Percentiles rank a stretch among this genome's conserved stretches.
Conservation (phyloP, 2,113 vertebrate species). For the Saccopteryx leptura region DNA sequence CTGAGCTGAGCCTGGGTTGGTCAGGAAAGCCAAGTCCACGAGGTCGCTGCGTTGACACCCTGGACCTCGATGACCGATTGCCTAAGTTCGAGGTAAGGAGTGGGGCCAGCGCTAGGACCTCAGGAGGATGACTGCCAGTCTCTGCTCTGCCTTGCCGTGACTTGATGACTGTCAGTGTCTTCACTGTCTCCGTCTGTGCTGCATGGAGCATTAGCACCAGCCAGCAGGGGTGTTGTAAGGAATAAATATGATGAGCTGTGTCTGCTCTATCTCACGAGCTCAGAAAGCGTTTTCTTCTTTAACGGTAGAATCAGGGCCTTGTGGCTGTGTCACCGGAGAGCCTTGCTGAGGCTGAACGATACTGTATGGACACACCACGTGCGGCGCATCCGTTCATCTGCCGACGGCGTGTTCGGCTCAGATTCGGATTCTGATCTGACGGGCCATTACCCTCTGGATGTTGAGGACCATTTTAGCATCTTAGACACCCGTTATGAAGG, state of each 20-base stretch:
- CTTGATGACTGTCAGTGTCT: neutral
- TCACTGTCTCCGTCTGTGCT: neutral
- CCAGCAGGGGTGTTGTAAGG: neutral
- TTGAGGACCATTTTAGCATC: neutral
- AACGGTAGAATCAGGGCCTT: neutral
- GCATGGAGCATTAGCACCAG: neutral
- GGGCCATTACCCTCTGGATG: neutral
- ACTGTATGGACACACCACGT: too few species aligned
- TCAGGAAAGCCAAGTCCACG: neutral
- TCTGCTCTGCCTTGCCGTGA: neutral
- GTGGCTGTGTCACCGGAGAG: fast-evolving
- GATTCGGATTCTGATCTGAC: neutral
- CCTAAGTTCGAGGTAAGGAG: neutral
- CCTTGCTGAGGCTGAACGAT: neutral
- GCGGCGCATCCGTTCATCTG: neutral
- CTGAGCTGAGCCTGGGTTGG: neutral
- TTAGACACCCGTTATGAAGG: fast-evolving
- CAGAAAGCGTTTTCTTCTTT: neutral
- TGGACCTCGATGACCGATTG: neutral
- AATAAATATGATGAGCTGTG: neutral
- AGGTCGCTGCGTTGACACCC: neutral
- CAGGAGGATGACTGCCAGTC: neutral
- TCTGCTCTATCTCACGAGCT: neutral
- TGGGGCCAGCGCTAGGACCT: neutral
- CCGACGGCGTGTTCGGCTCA: neutral